A percentile compares a stretch with the other conserved stretches of the same genome.
These are phyloP conservation scores for Leucopternis melanops DNA, from an alignment of 2,113 vertebrate genomes.

Conservation along the genomic window DNA sequence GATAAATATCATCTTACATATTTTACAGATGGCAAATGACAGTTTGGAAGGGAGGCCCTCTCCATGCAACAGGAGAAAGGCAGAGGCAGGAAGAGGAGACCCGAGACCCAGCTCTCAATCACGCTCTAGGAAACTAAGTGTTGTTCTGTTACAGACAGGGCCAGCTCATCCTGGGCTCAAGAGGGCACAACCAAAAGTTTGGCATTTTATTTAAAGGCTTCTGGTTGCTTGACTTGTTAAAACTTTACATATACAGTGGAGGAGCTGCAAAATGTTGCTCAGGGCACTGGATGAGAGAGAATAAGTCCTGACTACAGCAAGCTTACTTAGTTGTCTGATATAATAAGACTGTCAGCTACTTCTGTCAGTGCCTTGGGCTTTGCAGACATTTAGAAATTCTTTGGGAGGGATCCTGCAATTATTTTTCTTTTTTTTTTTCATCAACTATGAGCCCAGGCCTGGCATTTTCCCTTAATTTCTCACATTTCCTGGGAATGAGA, in stretches of 20 bases:
- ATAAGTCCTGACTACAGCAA: not conserved
- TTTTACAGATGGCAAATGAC: not conserved
- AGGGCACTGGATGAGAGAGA: not conserved
- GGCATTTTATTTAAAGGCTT: not conserved
- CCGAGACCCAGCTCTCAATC: not conserved
- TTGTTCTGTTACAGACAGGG: not conserved
- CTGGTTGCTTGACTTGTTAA: not conserved
- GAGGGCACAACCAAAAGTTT: not conserved
- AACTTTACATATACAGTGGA: not conserved
- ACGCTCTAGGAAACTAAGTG: rapidly evolving
- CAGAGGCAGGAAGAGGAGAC: not conserved
- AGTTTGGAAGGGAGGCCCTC: not conserved
- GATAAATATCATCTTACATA: not conserved
- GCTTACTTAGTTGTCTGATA: not conserved
- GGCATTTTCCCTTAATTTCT: not conserved
- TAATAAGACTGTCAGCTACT: not conserved
- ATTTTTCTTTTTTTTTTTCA: not conserved
- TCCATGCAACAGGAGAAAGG: not conserved
- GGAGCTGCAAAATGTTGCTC: not conserved
- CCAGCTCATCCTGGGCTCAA: not conserved
- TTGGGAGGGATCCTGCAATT: not conserved
- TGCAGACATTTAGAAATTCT: not conserved
- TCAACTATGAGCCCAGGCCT: not conserved
- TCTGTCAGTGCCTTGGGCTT: not conserved
- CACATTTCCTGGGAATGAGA: not conserved